Conservation (phyloP, 2,113 vertebrate species). For the Microtus richardsoni region DNA sequence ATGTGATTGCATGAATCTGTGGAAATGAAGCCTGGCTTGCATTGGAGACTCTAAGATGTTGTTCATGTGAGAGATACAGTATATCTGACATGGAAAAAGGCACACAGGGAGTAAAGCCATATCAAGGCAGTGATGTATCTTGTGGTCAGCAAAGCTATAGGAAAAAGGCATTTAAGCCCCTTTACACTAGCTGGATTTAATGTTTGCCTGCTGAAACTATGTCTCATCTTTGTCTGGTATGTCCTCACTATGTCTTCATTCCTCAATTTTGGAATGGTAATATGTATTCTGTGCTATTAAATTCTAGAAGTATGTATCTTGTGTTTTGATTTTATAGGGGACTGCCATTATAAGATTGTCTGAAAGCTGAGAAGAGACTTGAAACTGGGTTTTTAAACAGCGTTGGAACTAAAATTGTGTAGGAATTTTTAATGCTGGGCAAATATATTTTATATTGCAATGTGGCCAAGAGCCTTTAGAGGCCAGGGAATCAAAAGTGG, state of each 20-base stretch:
- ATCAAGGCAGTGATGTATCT: background rate
- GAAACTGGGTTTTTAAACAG: background rate
- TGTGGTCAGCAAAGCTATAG: background rate
- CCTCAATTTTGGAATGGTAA: background rate
- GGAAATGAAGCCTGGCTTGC: background rate
- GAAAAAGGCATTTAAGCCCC: background rate
- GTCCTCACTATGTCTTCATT: background rate
- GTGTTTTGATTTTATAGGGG: background rate
- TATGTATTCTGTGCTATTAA: background rate
- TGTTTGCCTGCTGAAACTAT: background rate
- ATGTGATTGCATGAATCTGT: background rate
- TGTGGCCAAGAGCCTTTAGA: background rate
- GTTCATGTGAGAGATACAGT: background rate
- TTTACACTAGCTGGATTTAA: background rate
- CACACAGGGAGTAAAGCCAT: background rate
- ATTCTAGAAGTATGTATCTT: background rate
- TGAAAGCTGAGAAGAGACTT: background rate
- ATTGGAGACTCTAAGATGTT: background rate
- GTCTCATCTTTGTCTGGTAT: background rate
- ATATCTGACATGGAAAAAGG: background rate
- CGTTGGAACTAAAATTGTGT: background rate
- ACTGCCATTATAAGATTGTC: background rate
- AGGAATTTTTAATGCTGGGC: background rate
- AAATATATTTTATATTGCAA: background rate
- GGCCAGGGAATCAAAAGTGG: background rate